These are phyloP conservation scores for Diaprepes abbreviatus DNA, from an alignment of 2,888 invertebrate genomes.

Conservation along the genomic window DNA sequence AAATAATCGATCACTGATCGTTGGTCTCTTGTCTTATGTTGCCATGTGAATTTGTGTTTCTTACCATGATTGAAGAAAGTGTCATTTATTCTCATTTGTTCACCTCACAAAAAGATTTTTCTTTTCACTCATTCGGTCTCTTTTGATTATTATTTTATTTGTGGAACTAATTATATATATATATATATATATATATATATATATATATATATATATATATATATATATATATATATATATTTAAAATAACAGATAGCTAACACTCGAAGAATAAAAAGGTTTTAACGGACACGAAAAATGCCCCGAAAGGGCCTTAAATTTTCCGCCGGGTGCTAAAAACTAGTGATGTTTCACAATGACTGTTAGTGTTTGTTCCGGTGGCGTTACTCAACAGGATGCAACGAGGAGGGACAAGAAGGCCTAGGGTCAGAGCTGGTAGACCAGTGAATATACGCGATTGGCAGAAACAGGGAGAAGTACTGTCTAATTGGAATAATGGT, in stretches of 20 bases:
- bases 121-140: too few relatives aligned
- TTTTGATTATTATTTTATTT: too few relatives aligned
- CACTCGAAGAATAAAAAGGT: neutral
- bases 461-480: constrained; percentile 69
- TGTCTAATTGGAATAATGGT: constrained; percentile 71
- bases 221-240: neutral
- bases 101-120: too few relatives aligned
- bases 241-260: neutral
- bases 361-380: constrained; percentile 35
- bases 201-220: too few relatives aligned
- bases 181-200: too few relatives aligned
- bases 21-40: too few relatives aligned
- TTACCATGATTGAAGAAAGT: too few relatives aligned
- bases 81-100: too few relatives aligned
- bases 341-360: constrained; percentile 47
- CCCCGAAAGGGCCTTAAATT: neutral
- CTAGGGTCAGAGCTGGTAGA: constrained; percentile 65
- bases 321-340: constrained; percentile 3
- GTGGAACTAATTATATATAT: too few relatives aligned
- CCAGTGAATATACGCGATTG: constrained; percentile 68
- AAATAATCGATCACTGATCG: too few relatives aligned
- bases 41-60: too few relatives aligned
- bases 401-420: constrained; percentile 23
- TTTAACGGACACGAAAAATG: neutral
- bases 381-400: constrained; percentile 41